A percentile compares a stretch with the other conserved stretches of the same genome.
Evolutionary conservation across 2,113 vertebrate species (phyloP).

Genomic region (Turdus rufiventris): DNA sequence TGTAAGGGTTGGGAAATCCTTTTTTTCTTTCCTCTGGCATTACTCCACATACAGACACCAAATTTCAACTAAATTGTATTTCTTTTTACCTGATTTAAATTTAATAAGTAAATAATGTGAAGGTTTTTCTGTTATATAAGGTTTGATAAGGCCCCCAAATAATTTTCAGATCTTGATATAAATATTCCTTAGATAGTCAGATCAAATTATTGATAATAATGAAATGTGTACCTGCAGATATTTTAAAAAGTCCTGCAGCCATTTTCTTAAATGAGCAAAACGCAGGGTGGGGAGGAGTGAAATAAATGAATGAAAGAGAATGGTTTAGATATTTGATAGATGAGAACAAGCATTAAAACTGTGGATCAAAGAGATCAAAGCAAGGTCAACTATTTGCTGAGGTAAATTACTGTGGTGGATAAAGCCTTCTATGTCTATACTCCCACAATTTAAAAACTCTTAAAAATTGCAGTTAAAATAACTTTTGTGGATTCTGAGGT

Average conservation of each 20-base stretch:
- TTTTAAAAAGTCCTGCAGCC: background rate
- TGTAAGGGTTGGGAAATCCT: background rate
- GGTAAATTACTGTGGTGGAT: background rate
- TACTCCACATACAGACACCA: background rate
- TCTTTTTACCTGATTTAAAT: background rate
- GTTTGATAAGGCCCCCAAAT: background rate
- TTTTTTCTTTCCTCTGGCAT: background rate
- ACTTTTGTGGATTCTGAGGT: background rate
- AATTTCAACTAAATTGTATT: background rate
- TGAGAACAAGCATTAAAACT: background rate
- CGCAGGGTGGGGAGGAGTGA: fast-evolving
- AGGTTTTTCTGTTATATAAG: background rate
- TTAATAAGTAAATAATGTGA: background rate
- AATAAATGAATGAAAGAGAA: background rate
- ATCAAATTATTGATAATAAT: background rate
- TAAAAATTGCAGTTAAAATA: background rate
- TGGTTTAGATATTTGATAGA: fast-evolving
- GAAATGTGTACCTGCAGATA: background rate
- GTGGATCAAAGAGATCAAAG: background rate
- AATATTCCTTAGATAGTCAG: background rate
- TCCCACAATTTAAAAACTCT: background rate
- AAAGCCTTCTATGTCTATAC: background rate
- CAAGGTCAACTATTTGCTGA: background rate
- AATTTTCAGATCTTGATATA: background rate
- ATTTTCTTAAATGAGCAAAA: background rate